phyloP scores from a whole-genome alignment of 2,888 invertebrate species.

The Napeogenes sylphis region DNA sequence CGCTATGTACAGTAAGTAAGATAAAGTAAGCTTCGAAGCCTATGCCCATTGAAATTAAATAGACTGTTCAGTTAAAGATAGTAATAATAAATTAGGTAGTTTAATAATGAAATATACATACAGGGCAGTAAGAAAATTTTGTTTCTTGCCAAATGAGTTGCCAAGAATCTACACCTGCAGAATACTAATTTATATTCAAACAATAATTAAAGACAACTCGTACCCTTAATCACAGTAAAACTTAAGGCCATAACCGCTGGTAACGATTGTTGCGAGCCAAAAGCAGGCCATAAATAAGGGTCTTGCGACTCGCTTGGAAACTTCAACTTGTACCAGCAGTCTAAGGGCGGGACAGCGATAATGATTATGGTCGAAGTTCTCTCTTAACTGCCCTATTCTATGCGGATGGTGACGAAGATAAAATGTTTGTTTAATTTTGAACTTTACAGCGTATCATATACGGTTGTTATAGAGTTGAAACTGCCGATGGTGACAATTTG shows the following conservation, averaged over 20 bases:
- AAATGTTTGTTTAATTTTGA: constrained; percentile 7
- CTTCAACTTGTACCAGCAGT: constrained; percentile 27
- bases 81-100: too few relatives aligned
- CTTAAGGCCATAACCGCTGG: constrained; percentile 19
- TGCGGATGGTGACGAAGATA: constrained; percentile 27
- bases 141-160: too few relatives aligned
- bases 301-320: constrained; percentile 25
- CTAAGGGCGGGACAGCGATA: constrained; percentile 64
- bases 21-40: too few relatives aligned
- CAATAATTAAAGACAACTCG: constrained; percentile 27
- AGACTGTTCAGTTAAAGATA: too few relatives aligned
- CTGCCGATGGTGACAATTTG: constrained; percentile 50
- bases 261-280: constrained; percentile 23
- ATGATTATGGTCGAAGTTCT: constrained; percentile 73
- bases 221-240: constrained; percentile 20
- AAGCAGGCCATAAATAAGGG: constrained; percentile 26
- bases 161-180: constrained; percentile 9
- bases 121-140: too few relatives aligned
- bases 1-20: too few relatives aligned
- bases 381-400: constrained; percentile 52
- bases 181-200: constrained; percentile 22
- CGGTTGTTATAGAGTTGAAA: constrained; percentile 17
- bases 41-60: too few relatives aligned
- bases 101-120: too few relatives aligned
- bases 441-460: constrained; percentile 14